These are phyloP conservation scores for Neomicropteryx cornuta DNA, from an alignment of 1,140 invertebrate species.

Conservation along the genomic window DNA sequence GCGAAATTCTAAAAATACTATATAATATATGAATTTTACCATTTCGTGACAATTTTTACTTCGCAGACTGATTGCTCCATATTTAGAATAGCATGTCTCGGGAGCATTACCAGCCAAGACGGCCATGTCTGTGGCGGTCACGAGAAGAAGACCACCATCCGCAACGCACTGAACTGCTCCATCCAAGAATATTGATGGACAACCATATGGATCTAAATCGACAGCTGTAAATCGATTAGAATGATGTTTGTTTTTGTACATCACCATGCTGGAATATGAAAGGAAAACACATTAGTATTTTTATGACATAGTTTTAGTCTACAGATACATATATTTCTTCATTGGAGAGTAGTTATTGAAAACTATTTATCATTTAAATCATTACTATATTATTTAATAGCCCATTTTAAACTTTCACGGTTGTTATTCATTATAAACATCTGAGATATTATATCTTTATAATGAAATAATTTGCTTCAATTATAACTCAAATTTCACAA, in stretches of 20 bases:
- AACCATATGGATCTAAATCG: slow-evolving; percentile 97
- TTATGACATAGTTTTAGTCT: too few relatives aligned
- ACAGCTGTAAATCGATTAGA: slow-evolving; percentile 76
- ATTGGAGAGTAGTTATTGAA: too few relatives aligned
- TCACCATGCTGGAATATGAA: slow-evolving; percentile 55
- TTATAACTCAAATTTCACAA: too few relatives aligned
- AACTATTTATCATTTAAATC: too few relatives aligned
- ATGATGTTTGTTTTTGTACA: slow-evolving; percentile 62
- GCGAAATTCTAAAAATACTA: too few relatives aligned
- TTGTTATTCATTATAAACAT: too few relatives aligned
- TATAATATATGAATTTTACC: too few relatives aligned
- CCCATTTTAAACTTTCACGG: too few relatives aligned
- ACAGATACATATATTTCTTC: slow-evolving; percentile 9
- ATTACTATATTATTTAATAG: too few relatives aligned
- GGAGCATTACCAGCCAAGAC: slow-evolving; percentile 90
- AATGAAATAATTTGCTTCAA: too few relatives aligned
- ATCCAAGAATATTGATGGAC: slow-evolving; percentile 88
- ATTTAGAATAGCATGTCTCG: slow-evolving; percentile 91
- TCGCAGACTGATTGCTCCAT: slow-evolving; percentile 82
- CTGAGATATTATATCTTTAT: too few relatives aligned
- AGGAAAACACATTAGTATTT: too few relatives aligned
- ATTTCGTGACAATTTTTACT: slow-evolving; percentile 93
- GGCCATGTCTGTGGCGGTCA: slow-evolving; percentile 98
- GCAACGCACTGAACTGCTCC: slow-evolving; percentile 72
- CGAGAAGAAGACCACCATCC: slow-evolving; percentile 74